phyloP scores from a whole-genome alignment of 2,797 vertebrate genomes.

The Sebastes nivosus region DNA sequence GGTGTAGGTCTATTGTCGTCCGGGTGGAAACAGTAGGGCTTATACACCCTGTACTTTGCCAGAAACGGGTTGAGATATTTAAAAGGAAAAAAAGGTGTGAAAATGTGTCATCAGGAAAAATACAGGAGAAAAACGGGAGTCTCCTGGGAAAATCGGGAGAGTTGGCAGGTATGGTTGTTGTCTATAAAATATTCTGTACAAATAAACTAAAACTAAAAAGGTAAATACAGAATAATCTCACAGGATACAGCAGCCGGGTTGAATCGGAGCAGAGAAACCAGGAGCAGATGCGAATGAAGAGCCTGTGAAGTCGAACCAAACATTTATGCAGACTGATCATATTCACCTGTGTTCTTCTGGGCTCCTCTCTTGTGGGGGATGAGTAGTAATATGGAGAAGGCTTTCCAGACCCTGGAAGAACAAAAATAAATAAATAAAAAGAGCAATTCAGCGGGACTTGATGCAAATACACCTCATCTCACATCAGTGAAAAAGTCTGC shows the following conservation, averaged over 20 bases:
- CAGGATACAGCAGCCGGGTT: background rate
- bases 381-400: slow-evolving; percentile 94
- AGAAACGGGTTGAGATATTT: too few species aligned
- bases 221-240: background rate
- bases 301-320: background rate
- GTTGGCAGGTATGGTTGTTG: too few species aligned
- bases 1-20: too few species aligned
- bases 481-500: slow-evolving; percentile 28
- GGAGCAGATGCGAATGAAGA: background rate
- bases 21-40: too few species aligned
- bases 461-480: slow-evolving; percentile 26
- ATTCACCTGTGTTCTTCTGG: slow-evolving; percentile 92
- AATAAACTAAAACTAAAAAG: background rate
- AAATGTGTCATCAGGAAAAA: too few species aligned
- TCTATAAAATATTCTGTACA: background rate
- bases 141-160: too few species aligned
- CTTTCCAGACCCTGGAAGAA: slow-evolving; percentile 91
- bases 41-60: too few species aligned
- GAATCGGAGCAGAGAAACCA: background rate
- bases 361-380: slow-evolving; percentile 94
- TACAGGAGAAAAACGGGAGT: too few species aligned
- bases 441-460: background rate
- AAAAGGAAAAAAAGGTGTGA: too few species aligned
- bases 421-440: slow-evolving; percentile 4
- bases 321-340: background rate